phyloP scores from a whole-genome alignment of 2,113 vertebrate species.

The Corythaeola cristata region DNA sequence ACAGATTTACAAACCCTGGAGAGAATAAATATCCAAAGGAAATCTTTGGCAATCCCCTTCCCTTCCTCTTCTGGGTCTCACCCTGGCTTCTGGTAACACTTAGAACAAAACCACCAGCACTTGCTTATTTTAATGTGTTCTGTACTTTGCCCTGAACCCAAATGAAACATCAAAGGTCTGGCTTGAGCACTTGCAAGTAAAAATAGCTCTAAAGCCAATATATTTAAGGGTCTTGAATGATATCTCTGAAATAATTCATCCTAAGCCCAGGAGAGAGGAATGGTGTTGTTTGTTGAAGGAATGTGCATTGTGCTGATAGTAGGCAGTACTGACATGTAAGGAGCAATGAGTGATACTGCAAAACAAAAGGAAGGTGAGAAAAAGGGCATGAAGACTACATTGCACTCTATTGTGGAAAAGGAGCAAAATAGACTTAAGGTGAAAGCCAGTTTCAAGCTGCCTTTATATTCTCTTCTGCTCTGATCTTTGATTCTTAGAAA shows the following conservation, averaged over 20 bases:
- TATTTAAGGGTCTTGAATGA: slow-evolving; percentile 13
- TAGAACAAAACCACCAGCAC: slow-evolving; percentile 8
- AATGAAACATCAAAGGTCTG: slow-evolving; percentile 40
- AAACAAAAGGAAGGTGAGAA: slow-evolving; percentile 23
- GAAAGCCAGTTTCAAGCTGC: background rate
- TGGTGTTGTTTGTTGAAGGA: background rate
- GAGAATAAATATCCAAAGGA: background rate
- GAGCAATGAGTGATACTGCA: background rate
- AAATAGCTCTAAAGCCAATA: slow-evolving; percentile 34
- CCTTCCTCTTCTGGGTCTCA: slow-evolving; percentile 15
- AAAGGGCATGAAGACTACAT: background rate
- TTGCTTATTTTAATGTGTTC: slow-evolving; percentile 18
- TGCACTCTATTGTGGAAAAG: background rate
- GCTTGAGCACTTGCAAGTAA: background rate
- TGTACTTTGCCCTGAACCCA: background rate
- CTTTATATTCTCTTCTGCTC: background rate
- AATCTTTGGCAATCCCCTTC: slow-evolving; percentile 33
- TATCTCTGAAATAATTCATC: slow-evolving; percentile 32
- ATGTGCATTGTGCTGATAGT: background rate
- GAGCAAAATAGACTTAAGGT: background rate
- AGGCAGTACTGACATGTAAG: background rate
- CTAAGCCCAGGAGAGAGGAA: background rate
- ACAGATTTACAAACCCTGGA: slow-evolving; percentile 16
- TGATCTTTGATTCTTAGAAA: background rate
- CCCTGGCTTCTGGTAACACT: slow-evolving; percentile 22